Conservation (phyloP, 2,888 invertebrate genomes). For the Lysandra bellargus region DNA sequence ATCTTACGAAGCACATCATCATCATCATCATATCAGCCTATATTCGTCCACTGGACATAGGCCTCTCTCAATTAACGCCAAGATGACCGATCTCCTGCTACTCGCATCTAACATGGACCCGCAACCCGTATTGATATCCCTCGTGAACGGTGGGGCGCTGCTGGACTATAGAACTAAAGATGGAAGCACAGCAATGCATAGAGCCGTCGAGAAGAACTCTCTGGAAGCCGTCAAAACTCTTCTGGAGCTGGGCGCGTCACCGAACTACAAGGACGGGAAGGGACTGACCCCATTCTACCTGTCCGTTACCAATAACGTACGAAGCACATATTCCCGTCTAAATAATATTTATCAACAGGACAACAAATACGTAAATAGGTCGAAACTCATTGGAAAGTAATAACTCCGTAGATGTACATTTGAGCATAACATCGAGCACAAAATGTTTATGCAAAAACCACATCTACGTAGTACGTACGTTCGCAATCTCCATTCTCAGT, state of each 20-base stretch:
- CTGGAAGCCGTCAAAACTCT: constrained; percentile 94
- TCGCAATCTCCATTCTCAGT: constrained; percentile 37
- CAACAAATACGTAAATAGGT: not conserved
- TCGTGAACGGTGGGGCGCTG: constrained; percentile 98
- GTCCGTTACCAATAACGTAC: constrained; percentile 85
- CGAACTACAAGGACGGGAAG: constrained; percentile 96
- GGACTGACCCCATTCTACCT: constrained; percentile 91
- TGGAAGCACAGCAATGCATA: constrained; percentile 92
- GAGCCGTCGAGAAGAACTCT: constrained; percentile 94
- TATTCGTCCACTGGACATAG: too few relatives aligned
- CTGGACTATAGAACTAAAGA: constrained; percentile 97
- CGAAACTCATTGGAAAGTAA: constrained; percentile 5
- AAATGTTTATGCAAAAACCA: constrained; percentile 21
- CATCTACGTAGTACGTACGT: constrained; percentile 33
- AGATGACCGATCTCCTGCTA: too few relatives aligned
- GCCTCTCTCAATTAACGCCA: too few relatives aligned
- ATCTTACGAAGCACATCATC: not conserved
- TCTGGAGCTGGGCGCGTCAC: constrained; percentile 96
- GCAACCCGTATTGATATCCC: constrained; percentile 86
- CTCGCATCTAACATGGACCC: too few relatives aligned
- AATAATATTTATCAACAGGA: not conserved
- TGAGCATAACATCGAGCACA: constrained; percentile 21
- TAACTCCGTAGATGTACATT: constrained; percentile 1
- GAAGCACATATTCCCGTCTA: not conserved
- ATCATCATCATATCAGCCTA: too few relatives aligned